A percentile compares a stretch with the other conserved stretches of the same genome.
Conservation (phyloP, 2,113 vertebrate genomes). For the Tauraco erythrolophus region DNA sequence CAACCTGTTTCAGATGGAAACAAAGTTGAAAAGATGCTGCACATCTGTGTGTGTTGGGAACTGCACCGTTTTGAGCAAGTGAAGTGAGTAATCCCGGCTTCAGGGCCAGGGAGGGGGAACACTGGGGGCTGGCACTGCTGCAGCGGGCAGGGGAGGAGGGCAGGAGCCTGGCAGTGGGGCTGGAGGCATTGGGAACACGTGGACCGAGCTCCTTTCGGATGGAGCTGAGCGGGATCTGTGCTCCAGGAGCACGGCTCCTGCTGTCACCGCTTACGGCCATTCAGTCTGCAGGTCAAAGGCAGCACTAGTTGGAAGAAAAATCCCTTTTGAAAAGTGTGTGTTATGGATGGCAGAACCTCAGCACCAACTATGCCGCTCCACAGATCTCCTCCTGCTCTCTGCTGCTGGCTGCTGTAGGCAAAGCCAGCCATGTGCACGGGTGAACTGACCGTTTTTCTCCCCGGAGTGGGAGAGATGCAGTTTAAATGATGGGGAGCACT, state of each 20-base stretch:
- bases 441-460: neutral
- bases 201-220: accelerated
- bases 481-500: neutral
- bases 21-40: neutral
- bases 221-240: neutral
- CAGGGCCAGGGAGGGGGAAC: neutral
- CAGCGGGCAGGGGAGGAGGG: neutral
- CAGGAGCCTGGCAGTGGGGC: neutral
- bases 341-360: neutral
- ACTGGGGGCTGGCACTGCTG: neutral
- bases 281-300: neutral
- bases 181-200: accelerated
- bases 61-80: neutral
- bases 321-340: neutral
- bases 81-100: neutral
- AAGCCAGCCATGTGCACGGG: neutral
- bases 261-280: accelerated
- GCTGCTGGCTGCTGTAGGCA: neutral
- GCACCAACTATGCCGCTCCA: accelerated
- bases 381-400: neutral
- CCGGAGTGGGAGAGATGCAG: neutral
- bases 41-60: neutral
- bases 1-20: neutral
- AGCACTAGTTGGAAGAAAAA: neutral
- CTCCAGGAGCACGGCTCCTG: accelerated